Evolutionary conservation across 1,140 invertebrate genomes (phyloP).

Genomic region (Sitobion miscanthi): DNA sequence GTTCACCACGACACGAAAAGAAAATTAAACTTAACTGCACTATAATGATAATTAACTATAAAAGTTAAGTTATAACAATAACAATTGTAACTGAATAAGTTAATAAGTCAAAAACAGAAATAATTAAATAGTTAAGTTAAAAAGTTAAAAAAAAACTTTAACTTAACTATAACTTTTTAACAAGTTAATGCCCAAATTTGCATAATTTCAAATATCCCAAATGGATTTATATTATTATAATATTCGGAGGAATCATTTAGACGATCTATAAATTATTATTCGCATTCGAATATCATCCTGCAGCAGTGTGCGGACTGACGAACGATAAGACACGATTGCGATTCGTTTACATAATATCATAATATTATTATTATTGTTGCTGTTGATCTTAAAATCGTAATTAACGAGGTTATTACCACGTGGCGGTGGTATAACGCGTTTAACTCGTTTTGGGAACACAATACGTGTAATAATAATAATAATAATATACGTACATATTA

Average conservation of each 20-base stretch:
- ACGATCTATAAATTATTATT: background rate
- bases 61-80: too few species aligned
- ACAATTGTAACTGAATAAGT: too few species aligned
- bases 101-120: too few species aligned
- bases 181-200: too few species aligned
- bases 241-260: background rate
- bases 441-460: slow-evolving; percentile 9
- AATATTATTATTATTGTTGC: background rate
- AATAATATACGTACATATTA: background rate
- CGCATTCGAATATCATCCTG: background rate
- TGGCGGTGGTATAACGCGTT: background rate
- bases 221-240: background rate
- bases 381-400: background rate
- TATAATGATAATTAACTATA: too few species aligned
- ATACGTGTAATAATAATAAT: slow-evolving; percentile 19
- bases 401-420: slow-evolving; percentile 12
- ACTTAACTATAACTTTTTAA: too few species aligned
- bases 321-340: background rate
- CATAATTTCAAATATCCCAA: too few species aligned
- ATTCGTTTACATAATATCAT: background rate
- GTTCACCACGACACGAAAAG: too few species aligned
- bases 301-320: background rate
- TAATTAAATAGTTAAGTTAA: too few species aligned
- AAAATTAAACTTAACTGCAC: too few species aligned
- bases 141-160: too few species aligned